Conservation (phyloP, 1,140 invertebrate genomes). For the Penaeus chinensis region DNA sequence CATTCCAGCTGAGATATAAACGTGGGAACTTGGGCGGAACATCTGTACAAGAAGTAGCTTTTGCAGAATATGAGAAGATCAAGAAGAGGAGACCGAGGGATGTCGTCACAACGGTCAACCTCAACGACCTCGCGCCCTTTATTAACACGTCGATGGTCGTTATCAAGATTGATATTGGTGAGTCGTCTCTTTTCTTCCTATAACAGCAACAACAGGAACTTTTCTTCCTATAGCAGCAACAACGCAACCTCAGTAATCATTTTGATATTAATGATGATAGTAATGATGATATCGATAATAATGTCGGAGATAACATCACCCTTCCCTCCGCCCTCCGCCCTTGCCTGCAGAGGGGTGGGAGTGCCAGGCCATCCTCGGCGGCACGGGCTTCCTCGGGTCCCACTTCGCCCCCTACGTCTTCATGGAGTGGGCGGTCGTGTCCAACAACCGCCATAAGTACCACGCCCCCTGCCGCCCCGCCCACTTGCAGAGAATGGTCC, state of each 20-base stretch:
- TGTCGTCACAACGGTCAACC: constrained; percentile 27
- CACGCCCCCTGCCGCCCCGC: constrained; percentile 23
- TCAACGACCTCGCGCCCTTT: constrained; percentile 18
- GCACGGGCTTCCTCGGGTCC: constrained; percentile 8
- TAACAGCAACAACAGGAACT: no score
- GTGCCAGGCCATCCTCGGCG: constrained; percentile 38
- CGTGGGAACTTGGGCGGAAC: constrained; percentile 43
- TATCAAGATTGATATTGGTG: constrained; percentile 41
- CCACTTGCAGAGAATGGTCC: constrained; percentile 30
- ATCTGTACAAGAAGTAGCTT: constrained; percentile 12
- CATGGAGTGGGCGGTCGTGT: constrained; percentile 54
- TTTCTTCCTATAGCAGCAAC: no score
- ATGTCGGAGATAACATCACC: no score
- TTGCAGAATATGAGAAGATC: not conserved
- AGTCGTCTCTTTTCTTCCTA: not conserved
- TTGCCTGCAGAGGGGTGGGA: constrained; percentile 48
- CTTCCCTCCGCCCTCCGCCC: no score
- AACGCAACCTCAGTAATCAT: no score
- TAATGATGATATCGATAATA: no score
- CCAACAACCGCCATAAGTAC: constrained; percentile 50
- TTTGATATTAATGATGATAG: no score
- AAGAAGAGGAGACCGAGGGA: constrained; percentile 9
- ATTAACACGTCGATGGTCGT: constrained; percentile 34
- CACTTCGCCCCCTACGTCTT: constrained; percentile 48
- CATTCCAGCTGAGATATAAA: constrained; percentile 31